phyloP scores from a whole-genome alignment of 2,888 invertebrate species.

The Cyclophora punctaria region DNA sequence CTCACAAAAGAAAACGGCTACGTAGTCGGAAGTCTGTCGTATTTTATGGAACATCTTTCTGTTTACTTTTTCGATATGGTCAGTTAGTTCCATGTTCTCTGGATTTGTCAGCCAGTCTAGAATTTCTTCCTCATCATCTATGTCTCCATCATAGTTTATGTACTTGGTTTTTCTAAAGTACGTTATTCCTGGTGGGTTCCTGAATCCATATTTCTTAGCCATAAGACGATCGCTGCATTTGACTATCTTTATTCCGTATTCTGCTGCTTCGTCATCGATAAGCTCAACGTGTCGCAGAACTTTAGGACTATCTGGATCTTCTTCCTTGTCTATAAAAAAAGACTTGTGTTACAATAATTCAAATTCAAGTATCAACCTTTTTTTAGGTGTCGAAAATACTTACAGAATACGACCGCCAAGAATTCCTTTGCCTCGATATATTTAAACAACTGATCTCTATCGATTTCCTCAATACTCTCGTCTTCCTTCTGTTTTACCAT shows the following conservation, averaged over 20 bases:
- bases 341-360: too few species aligned
- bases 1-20: constrained; percentile 96
- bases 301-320: constrained; percentile 85
- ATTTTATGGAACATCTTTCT: constrained; percentile 95
- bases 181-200: constrained; percentile 92
- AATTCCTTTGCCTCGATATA: constrained; percentile 94
- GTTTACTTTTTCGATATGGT: constrained; percentile 94
- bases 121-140: constrained; percentile 92
- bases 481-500: constrained; percentile 93
- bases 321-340: constrained; percentile 80
- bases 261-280: constrained; percentile 93
- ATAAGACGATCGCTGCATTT: constrained; percentile 91
- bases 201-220: constrained; percentile 94
- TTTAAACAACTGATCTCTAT: constrained; percentile 85
- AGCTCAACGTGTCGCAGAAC: constrained; percentile 90
- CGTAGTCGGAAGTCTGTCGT: constrained; percentile 89
- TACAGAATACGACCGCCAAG: constrained; percentile 93
- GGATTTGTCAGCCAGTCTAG: constrained; percentile 95
- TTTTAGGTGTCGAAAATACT: constrained; percentile 57
- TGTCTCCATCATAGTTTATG: constrained; percentile 94
- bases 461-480: constrained; percentile 92
- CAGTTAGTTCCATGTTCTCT: constrained; percentile 94
- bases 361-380: too few species aligned
- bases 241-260: constrained; percentile 93
- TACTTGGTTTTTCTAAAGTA: constrained; percentile 92